Percentiles rank a stretch among this genome's conserved stretches.
These are phyloP conservation scores for Cassiopea xamachana DNA, from an alignment of 30 jellyfish, hydroid and myxozoan genomes.

Conservation along the genomic window DNA sequence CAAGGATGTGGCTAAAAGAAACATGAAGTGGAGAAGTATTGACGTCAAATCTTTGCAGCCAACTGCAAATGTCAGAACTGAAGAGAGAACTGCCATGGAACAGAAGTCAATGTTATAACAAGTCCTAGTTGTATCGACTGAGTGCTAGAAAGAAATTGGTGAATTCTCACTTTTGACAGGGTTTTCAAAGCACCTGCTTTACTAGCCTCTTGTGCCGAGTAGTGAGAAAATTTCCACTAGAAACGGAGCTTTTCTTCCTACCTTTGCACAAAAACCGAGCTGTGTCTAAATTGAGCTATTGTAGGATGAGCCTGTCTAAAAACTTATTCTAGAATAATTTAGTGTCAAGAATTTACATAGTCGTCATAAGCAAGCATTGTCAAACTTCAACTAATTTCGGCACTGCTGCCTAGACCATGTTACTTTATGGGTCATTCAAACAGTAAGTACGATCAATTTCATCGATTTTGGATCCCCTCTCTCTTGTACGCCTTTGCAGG, in stretches of 20 bases:
- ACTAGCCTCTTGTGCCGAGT: background rate
- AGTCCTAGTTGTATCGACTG: background rate
- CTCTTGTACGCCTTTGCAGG: too few species aligned
- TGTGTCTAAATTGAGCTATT: background rate
- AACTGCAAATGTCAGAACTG: too few species aligned
- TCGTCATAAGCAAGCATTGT: background rate
- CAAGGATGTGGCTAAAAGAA: too few species aligned
- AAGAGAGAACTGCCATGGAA: too few species aligned
- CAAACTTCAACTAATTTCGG: background rate
- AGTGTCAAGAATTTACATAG: background rate
- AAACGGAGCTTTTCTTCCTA: background rate
- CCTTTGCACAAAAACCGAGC: background rate
- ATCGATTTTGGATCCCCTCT: too few species aligned
- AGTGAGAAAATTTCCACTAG: background rate
- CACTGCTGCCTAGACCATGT: background rate
- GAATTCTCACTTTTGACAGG: background rate
- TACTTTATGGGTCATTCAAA: too few species aligned
- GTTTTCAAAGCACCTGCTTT: background rate
- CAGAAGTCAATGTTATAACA: background rate
- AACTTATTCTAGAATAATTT: background rate
- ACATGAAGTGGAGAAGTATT: too few species aligned
- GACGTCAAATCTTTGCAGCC: too few species aligned
- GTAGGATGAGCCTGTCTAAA: background rate
- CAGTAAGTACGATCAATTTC: too few species aligned
- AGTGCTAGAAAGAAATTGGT: background rate